Percentiles rank a stretch among this genome's conserved stretches.
Evolutionary conservation across 2,113 vertebrate genomes (phyloP).

Genomic region (crab-eating macaque (Macaca fascicularis)): DNA sequence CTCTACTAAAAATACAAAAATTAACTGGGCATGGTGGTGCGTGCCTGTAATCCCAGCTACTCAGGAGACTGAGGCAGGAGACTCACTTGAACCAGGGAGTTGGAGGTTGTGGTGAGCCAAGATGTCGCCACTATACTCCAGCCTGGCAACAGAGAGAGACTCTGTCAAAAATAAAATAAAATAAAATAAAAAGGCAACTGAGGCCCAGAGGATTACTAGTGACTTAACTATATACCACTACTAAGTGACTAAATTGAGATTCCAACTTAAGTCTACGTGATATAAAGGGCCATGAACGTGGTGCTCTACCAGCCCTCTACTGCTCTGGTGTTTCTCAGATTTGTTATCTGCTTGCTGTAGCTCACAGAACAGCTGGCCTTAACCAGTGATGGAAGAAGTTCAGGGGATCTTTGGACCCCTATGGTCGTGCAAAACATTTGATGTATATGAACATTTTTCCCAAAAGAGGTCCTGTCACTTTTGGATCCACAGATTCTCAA

Average conservation of each 20-base stretch:
- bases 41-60: too few species aligned
- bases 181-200: not conserved
- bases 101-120: too few species aligned
- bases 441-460: not conserved
- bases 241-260: not conserved
- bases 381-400: not conserved
- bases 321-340: not conserved
- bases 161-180: not conserved
- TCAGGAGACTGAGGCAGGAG: too few species aligned
- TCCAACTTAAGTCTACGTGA: not conserved
- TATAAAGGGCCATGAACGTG: not conserved
- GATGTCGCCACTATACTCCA: too few species aligned
- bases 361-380: not conserved
- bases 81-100: too few species aligned
- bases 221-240: not conserved
- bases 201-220: not conserved
- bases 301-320: not conserved
- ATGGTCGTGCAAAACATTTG: not conserved
- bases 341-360: not conserved
- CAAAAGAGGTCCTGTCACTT: not conserved
- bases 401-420: not conserved
- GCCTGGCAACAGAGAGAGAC: too few species aligned
- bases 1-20: too few species aligned
- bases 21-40: too few species aligned
- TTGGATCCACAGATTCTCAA: not conserved